Base-by-base conservation (phyloP, 2,113 vertebrate genomes). In the Anarhynchus alexandrinus region DNA sequence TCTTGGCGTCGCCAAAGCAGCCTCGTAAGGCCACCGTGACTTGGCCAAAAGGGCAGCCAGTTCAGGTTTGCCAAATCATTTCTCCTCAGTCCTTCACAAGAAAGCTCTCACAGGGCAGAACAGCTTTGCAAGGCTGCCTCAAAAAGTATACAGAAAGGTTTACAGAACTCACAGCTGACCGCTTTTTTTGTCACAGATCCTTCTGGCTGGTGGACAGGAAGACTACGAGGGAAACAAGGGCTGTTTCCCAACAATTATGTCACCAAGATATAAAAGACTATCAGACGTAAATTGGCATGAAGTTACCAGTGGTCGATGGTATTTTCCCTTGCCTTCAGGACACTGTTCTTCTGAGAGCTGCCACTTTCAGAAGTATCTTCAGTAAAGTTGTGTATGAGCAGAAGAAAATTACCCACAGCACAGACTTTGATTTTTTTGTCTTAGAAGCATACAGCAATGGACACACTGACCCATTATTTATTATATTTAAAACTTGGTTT, bases 241-340 rank as follows among this genome's bases (percentile, higher is more conserved):
- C 98, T 99, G 49, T 99, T 99, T 96, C 99, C 99, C 80, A 99
- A 99, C 98, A 99, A 99, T 97, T 99, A 99, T 0, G 99, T 99
- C 96, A 98, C 98, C 90, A 99, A 99, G 97, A 98, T 99, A 96
- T 99, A 98, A 97, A 21, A 92, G 72, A 89, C 79, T 59, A 11
- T 26, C 47, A 25, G 32, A 57, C 20, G 42, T 51, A 69, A 55
- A 47, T 3, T 8, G 9, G 49, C 2, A 1, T 42, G 54, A 91
- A 78, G 83, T 40, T 74, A 81, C 40, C 77, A 51, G 55, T 88
- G 61, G 21, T 42, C 73, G 72, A 83, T 83, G 74, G 78, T 12
- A 8, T 27, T 84, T 78, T 69, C 54, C 72, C 73, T 84, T 42
- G 61, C 59, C 59, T 59, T 79, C 82, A 71, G 67, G 38, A 92